Conservation (phyloP, 2,888 invertebrate genomes). For the Drosophila lutescens region DNA sequence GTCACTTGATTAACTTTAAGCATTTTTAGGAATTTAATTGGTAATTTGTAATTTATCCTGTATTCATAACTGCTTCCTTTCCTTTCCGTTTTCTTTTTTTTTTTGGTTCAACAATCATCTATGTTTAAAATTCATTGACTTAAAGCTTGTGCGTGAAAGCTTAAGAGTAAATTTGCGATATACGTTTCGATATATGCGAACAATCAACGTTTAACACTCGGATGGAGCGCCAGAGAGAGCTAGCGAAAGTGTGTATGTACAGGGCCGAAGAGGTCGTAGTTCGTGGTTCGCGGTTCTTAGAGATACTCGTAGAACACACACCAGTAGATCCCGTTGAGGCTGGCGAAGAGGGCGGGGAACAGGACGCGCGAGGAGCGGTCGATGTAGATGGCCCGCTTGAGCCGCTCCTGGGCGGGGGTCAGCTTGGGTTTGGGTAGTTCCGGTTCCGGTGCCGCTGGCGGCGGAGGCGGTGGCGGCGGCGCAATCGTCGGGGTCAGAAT, state of each 20-base stretch:
- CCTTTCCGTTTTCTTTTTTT: constrained; percentile 2
- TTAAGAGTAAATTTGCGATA: constrained; percentile 46
- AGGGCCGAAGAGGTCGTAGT: constrained; percentile 22
- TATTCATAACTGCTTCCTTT: not conserved
- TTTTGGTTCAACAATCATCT: constrained; percentile 39
- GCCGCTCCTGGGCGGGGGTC: constrained; percentile 87
- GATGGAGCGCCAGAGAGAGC: constrained; percentile 35
- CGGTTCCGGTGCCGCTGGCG: constrained; percentile 82
- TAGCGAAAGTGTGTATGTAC: constrained; percentile 54
- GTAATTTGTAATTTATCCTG: constrained; percentile 20
- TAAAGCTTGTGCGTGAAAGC: constrained; percentile 61
- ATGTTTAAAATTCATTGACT: constrained; percentile 68
- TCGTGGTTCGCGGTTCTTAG: constrained; percentile 80
- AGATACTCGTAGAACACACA: constrained; percentile 90
- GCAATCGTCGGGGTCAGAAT: constrained; percentile 82
- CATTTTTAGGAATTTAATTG: constrained; percentile 69
- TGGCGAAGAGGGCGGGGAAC: constrained; percentile 89
- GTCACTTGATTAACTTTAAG: constrained; percentile 56
- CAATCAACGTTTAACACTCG: constrained; percentile 64
- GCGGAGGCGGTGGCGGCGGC: constrained; percentile 75
- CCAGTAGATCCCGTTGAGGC: constrained; percentile 90
- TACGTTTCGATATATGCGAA: constrained; percentile 50
- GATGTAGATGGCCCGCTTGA: constrained; percentile 88
- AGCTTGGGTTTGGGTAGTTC: constrained; percentile 82
- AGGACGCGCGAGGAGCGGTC: constrained; percentile 89